These are phyloP conservation scores for Sitta carolinensis DNA, from an alignment of 2,797 vertebrate genomes.

Conservation along the genomic window DNA sequence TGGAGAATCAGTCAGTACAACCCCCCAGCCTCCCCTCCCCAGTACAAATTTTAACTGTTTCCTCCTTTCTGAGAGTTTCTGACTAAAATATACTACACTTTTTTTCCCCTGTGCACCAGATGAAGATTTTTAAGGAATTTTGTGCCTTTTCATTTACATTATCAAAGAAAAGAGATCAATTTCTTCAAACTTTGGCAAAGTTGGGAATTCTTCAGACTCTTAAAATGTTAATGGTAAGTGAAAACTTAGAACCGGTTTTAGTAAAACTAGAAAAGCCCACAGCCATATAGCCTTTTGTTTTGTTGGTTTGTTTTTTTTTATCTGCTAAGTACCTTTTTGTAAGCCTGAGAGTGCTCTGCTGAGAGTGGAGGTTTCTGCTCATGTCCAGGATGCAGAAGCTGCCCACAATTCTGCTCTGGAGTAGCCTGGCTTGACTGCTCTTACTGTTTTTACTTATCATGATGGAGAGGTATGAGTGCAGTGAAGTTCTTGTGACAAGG, in stretches of 20 bases:
- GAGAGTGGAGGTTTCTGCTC: neutral
- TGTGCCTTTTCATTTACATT: constrained; percentile 90
- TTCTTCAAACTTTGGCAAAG: constrained; percentile 92
- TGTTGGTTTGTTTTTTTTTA: neutral
- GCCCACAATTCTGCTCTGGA: neutral
- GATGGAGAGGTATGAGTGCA: neutral
- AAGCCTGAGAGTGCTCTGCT: neutral
- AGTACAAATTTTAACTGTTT: neutral
- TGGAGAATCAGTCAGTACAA: neutral
- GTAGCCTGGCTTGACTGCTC: neutral
- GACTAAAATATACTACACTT: neutral
- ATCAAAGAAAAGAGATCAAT: constrained; percentile 89
- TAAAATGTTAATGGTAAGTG: constrained; percentile 92
- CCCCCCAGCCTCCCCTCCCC: too few relatives aligned
- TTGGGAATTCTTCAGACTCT: constrained; percentile 90
- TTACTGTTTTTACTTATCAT: neutral
- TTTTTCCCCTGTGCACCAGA: constrained; percentile 66
- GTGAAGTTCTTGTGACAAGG: neutral
- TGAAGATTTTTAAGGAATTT: constrained; percentile 95
- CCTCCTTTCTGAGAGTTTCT: neutral
- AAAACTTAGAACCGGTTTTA: neutral
- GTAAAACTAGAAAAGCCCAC: neutral
- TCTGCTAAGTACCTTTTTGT: neutral
- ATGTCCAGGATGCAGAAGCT: neutral
- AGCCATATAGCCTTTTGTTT: neutral